Evolutionary conservation across 2,113 vertebrate genomes (phyloP).

Genomic region (Pteronura brasiliensis): DNA sequence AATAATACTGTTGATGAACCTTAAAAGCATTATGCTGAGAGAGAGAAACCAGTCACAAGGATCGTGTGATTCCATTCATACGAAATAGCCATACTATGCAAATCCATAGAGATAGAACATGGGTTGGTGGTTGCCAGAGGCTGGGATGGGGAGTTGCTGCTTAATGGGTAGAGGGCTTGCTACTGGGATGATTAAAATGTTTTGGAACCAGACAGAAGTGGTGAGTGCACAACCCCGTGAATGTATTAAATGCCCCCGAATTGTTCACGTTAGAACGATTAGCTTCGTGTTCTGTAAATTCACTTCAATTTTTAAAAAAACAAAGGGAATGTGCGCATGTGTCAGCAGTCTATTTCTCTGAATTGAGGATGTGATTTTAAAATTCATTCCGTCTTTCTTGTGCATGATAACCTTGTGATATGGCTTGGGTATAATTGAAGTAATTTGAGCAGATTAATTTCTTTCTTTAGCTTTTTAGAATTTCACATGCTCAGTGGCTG

Average conservation of each 20-base stretch:
- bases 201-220: not conserved
- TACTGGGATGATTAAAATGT: not conserved
- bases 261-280: not conserved
- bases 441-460: slow-evolving; percentile 33
- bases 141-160: not conserved
- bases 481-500: not conserved
- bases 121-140: not conserved
- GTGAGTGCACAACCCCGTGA: not conserved
- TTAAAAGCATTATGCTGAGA: not conserved
- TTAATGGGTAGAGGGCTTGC: not conserved
- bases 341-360: not conserved
- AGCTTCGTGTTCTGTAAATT: not conserved
- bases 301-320: not conserved
- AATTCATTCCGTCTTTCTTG: not conserved
- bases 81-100: no score
- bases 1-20: not conserved
- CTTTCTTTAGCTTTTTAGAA: not conserved
- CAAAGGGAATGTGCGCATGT: not conserved
- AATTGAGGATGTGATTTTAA: not conserved
- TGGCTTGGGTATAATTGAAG: not conserved
- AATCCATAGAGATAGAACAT: not conserved
- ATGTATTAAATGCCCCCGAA: not conserved
- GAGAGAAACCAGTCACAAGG: not conserved
- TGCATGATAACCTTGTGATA: not conserved
- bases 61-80: not conserved